Evolutionary conservation across 2,797 vertebrate species (phyloP).

Genomic region (Crocodylus rhombifer): DNA sequence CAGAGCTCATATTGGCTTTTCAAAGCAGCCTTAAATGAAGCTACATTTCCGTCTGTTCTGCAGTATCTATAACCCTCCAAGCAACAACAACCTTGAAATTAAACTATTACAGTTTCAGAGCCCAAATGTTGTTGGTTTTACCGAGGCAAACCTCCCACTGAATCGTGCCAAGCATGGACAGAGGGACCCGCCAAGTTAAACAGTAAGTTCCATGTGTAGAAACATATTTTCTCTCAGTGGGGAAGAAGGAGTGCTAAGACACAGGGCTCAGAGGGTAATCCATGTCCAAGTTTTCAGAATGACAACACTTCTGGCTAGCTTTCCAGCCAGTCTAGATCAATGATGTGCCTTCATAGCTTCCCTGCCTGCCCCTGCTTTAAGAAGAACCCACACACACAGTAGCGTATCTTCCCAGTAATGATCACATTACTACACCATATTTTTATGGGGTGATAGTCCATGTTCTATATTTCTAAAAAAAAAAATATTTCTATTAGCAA

Average conservation of each 20-base stretch:
- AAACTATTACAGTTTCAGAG: not conserved
- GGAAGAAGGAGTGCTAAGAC: not conserved
- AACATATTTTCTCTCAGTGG: not conserved
- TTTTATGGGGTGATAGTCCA: not conserved
- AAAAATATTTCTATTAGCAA: not conserved
- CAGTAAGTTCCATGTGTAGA: not conserved
- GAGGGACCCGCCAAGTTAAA: not conserved
- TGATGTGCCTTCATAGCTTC: not conserved
- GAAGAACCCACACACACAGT: not conserved
- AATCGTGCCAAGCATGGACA: not conserved
- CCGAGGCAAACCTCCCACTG: not conserved
- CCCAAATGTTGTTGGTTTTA: not conserved
- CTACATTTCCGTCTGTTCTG: not conserved
- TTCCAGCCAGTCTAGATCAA: not conserved
- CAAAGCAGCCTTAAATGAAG: not conserved
- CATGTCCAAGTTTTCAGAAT: not conserved
- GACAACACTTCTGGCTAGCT: too few species aligned
- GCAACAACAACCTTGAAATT: not conserved
- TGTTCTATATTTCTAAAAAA: not conserved
- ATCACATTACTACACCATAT: not conserved
- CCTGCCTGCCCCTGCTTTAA: rapidly evolving
- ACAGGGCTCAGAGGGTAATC: not conserved
- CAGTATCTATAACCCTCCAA: not conserved
- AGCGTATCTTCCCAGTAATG: not conserved
- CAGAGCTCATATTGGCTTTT: not conserved